Percentiles rank a stretch among this genome's conserved stretches.
phyloP scores from a whole-genome alignment of 1,140 invertebrate genomes.

The Drosophila leontia region DNA sequence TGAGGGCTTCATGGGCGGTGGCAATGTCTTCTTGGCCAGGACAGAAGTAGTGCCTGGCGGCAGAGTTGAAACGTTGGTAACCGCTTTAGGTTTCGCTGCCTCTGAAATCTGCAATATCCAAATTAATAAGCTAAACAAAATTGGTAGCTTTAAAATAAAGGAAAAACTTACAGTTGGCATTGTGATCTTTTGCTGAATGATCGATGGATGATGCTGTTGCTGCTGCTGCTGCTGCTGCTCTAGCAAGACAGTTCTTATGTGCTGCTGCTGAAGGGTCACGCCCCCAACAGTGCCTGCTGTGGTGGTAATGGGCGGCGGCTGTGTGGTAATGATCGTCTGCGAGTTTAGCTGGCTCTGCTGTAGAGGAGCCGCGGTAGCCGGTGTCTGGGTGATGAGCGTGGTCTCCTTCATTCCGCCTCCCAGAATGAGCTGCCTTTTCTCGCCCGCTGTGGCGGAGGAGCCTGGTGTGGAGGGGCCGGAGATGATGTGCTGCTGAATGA shows the following conservation, averaged over 20 bases:
- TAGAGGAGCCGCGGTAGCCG: conserved; percentile 47
- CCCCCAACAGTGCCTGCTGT: conserved; percentile 9
- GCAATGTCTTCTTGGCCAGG: conserved; percentile 51
- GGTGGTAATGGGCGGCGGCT: conserved; percentile 38
- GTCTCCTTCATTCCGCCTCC: conserved; percentile 74
- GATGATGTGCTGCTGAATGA: conserved; percentile 81
- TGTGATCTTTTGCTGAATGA: conserved; percentile 72
- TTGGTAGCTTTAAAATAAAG: background rate
- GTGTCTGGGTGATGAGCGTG: conserved; percentile 75
- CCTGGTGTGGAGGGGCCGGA: conserved; percentile 56
- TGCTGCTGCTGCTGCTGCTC: conserved; percentile 71
- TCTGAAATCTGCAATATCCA: conserved; percentile 43
- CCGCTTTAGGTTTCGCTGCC: conserved; percentile 36
- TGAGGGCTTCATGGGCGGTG: conserved; percentile 16
- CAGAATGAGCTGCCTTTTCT: conserved; percentile 73
- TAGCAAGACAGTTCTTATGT: conserved; percentile 51
- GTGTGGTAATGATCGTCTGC: conserved; percentile 80
- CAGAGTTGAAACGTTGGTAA: background rate
- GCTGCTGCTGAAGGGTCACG: conserved; percentile 47
- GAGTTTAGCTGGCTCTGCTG: conserved; percentile 80
- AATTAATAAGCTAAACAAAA: background rate
- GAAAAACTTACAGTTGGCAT: conserved; percentile 54
- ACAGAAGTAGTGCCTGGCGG: conserved; percentile 5
- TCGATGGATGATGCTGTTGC: conserved; percentile 73
- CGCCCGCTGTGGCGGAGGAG: conserved; percentile 16